A percentile compares a stretch with the other conserved stretches of the same genome.
These are phyloP conservation scores for Phorcus lineatus DNA, from an alignment of 2,888 invertebrate species.

Conservation along the genomic window DNA sequence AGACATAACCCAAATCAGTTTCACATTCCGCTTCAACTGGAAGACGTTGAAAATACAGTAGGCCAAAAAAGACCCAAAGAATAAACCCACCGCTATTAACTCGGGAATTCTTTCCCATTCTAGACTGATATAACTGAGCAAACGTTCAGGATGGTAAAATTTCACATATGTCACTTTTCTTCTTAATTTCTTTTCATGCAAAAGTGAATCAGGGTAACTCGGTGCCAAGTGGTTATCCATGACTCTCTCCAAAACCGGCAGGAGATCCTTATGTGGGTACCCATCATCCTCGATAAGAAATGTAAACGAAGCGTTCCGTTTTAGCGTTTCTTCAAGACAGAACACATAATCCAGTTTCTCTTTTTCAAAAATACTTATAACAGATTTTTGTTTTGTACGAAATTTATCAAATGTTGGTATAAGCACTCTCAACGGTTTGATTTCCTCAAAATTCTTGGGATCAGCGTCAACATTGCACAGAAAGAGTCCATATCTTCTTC, in stretches of 20 bases:
- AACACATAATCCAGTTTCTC: slow-evolving; percentile 71
- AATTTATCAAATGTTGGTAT: slow-evolving; percentile 56
- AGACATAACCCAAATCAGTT: slow-evolving; percentile 42
- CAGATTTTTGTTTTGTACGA: slow-evolving; percentile 23
- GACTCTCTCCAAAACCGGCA: slow-evolving; percentile 54
- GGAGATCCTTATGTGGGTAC: slow-evolving; percentile 59
- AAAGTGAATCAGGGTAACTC: too few relatives aligned
- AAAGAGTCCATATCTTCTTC: slow-evolving; percentile 44
- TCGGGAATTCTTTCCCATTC: slow-evolving; percentile 63
- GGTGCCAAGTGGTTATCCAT: slow-evolving; percentile 36
- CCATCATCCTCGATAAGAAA: slow-evolving; percentile 72
- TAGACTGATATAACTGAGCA: slow-evolving; percentile 62
- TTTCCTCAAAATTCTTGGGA: slow-evolving; percentile 56
- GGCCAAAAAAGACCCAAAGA: slow-evolving; percentile 42
- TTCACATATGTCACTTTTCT: slow-evolving; percentile 58
- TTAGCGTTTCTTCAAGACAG: slow-evolving; percentile 62
- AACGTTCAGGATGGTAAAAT: slow-evolving; percentile 70
- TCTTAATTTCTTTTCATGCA: too few relatives aligned
- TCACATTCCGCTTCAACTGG: background rate
- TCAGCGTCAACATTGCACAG: slow-evolving; percentile 69
- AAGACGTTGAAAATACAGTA: slow-evolving; percentile 32
- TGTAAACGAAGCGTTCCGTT: slow-evolving; percentile 52
- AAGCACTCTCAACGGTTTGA: slow-evolving; percentile 42
- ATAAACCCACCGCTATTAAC: slow-evolving; percentile 51
- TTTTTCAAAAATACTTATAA: slow-evolving; percentile 58